Base-by-base conservation (phyloP, 2,888 invertebrate genomes). In the Drosophila pseudotalamancana region DNA sequence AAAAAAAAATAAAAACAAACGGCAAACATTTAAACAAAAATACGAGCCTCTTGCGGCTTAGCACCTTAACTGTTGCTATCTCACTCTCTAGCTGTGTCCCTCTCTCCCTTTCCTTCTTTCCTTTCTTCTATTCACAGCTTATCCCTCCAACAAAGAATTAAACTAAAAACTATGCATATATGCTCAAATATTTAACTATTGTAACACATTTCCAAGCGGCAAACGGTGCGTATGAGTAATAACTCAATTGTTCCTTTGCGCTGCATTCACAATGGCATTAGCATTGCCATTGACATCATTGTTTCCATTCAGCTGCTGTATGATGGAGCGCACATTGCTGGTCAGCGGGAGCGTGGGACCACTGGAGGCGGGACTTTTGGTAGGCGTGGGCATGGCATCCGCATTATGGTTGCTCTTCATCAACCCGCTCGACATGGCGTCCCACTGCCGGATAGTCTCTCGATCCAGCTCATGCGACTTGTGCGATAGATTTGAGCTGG, bases 391-490 rank as follows among this genome's bases (percentile, higher is more conserved):
- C 1, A 21, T 9, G 34, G 16, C 23, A 11, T 79, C 77, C 0
- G 19, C 43, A 39, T 59, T 77, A 16, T 85, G 82, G 72, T 92
- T 75, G 46, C 60, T 92, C 77, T 92, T 94, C 93, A 94, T 94
- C 80, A 95, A 92, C 72, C 94, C 96, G 92, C 96, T 96, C 63
- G 97, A 97, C 94, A 97, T 94, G 85, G 96, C 93, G 92, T 97
- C 97, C 97, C 97, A 97, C 89, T 97, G 97, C 50, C 97, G 93
- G 80, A 97, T 93, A 79, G 95, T 96, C 92, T 97, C 97, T 83
- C 97, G 94, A 92, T 97, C 97, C 85, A 96, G 94, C 90, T 94
- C 94, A 81, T 93, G 93, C 50, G 93, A 93, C 69, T 92, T 91
- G 82, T 93, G 88, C 1, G 91, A 91, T 23, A 90, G 80, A 68